Evolutionary conservation across 2,888 invertebrate species (phyloP), one percentile per base, ranked within the genome.

Genomic region (Bellardia bayeri): DNA sequence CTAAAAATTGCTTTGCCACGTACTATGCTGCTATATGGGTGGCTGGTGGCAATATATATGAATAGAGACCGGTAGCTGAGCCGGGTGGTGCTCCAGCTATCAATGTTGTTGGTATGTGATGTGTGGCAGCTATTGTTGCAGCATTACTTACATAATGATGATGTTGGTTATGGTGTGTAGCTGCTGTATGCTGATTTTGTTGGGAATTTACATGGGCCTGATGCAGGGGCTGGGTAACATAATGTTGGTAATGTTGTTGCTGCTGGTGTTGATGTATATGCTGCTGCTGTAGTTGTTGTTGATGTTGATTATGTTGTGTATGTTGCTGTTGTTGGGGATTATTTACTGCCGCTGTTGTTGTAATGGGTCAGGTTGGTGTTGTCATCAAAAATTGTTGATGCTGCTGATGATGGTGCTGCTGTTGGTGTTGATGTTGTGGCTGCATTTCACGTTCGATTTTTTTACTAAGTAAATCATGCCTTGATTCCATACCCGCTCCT

Each of bases 401-500:
- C 86, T 92, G 92, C 88, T 91, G 91, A 54, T 90, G 83, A 23
- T 72, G 91, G 23, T 91, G 87, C 5, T 87, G 87, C 56, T 81
- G 84, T 63, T 66, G 87, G 13, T 87, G 87, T 58, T 85, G 87
- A 64, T 85, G 87, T 74, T 87, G 90, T 42, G 89, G 91, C 80
- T 91, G 92, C 91, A 92, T 90, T 89, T 94, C 94, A 83, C 93
- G 93, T 90, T 94, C 94, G 91, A 92, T 90, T 90, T 93, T 93
- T 90, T 93, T 93, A 92, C 92, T 91, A 90, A 93, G 91, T 91
- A 93, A 91, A 91, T 94, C 94, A 93, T 93, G 93, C 92, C 93
- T 92, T 94, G 94, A 93, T 92, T 94, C 94, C 93, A 94, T 93
- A 92, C 93, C 93, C 93, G 94, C 94, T 93, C 93, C 94, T 92